Evolutionary conservation across 37 sponge, comb jelly and placozoan genomes (phyloP), one percentile per base, ranked within the genome.

Genomic region (Spongilla lacustris): DNA sequence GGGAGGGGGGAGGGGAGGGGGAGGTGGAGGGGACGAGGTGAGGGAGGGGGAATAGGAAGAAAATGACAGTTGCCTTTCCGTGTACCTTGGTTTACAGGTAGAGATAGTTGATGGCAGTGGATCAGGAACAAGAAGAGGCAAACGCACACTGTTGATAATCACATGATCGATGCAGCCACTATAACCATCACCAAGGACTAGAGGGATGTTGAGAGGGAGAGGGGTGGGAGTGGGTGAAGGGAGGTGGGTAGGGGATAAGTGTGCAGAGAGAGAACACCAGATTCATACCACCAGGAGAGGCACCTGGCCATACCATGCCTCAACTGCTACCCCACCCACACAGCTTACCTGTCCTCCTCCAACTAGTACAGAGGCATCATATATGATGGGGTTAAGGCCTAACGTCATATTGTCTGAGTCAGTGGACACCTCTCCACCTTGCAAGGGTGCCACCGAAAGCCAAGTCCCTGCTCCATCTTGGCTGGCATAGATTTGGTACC

Each of bases 111-210:
- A 73, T 34, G 58, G 36, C 17, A 36, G 49, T 0, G 34, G 69
- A 50, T 84, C 68, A 27, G 93, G 85, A 29, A 67, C 10, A 0
- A 84, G 81, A 17, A 92, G 78, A 23, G 93, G 77, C 17, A 92
- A 70, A 4, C 27, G 85, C 14, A 33, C 68, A 35, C 46, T 31
- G 48, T 92, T 92, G 23, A 92, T 41, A 23, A 88, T 30, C 0
- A 92, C 89, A 69, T 78, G 73, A 30, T 92, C 93, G 2, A 92
- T 67, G 77, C 93, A 92, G 41, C 93, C 93, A 36, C 75, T 68
- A 67, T 73, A 92, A 23, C 82, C 71, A 33, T 83, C 84, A 31
- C 29, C 23, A 41, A 67, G 30, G 32, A 28, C 70, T 50, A 27
- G 31, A 75, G 68, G 34, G 67, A 4, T 1, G 46, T 4, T 46